Base-by-base conservation (phyloP, 1,140 invertebrate species). In the Drosophila sturtevanti region DNA sequence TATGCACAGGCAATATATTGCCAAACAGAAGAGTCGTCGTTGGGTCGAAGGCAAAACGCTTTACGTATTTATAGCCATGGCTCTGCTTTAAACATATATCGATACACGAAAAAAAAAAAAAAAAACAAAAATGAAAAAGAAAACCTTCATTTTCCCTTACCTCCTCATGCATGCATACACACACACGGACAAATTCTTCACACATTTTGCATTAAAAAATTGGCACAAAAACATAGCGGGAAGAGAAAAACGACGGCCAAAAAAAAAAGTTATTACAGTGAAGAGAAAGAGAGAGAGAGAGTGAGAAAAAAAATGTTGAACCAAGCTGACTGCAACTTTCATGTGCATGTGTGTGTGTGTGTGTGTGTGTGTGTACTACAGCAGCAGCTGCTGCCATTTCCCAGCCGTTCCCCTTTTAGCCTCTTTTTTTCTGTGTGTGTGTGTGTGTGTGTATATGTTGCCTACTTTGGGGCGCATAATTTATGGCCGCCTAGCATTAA, bases 401-500 rank as follows among this genome's bases (percentile, higher is more conserved):
- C 82, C 79, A 79, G 70, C 71, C 62, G n/a, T n/a, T 79, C 80
- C 72, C 54, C 44, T 69, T 65, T 65, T 63, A 62, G 51, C 21
- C 27, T 48, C 64, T 72, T 56, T 68, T 66, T 58, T 1, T 48
- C 0, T 48, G 14, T 44, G 41, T 44, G 14, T 16, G 14, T 44
- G 41, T 44, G 38, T 44, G 14, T 44, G 41, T 44, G 16, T 18
- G 16, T 48, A 16, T 48, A 38, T 34, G 63, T 62, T 87, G 84
- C 82, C 82, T 82, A 82, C 75, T 87, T 87, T 86, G 60, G 55
- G 70, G 70, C 68, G 64, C 79, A 87, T 89, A 79, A 87, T 87
- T 89, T 87, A 87, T 82, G 84, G 64, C 84, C 82, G 72, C 79
- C 79, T 71, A 77, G 75, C 84, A 79, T 87, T 87, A 87, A 87